A percentile compares a stretch with the other conserved stretches of the same genome.
Evolutionary conservation across 1,140 invertebrate species (phyloP).

Genomic region (Dryas iulia): DNA sequence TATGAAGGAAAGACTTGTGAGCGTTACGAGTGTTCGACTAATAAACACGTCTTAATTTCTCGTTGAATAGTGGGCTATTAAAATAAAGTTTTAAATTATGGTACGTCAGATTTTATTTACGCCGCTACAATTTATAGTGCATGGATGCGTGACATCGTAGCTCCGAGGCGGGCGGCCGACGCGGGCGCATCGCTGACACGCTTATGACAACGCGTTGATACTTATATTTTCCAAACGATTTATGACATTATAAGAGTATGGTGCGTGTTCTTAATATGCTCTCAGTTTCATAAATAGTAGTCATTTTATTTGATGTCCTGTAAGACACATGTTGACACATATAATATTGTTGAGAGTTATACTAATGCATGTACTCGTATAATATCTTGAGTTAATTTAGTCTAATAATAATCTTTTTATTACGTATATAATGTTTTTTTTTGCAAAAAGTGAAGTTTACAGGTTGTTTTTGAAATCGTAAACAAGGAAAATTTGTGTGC

Average conservation of each 20-base stretch:
- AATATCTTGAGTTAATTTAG: slow-evolving; percentile 58
- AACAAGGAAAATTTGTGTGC: background rate
- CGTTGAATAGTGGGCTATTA: slow-evolving; percentile 74
- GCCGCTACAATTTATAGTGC: slow-evolving; percentile 70
- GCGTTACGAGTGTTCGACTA: slow-evolving; percentile 67
- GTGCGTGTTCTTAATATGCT: slow-evolving; percentile 69
- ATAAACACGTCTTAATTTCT: slow-evolving; percentile 79
- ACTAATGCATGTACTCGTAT: background rate
- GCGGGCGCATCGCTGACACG: slow-evolving; percentile 51
- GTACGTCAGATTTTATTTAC: slow-evolving; percentile 76
- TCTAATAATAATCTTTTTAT: slow-evolving; percentile 13
- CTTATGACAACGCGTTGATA: slow-evolving; percentile 72
- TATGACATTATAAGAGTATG: slow-evolving; percentile 75
- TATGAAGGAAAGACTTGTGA: slow-evolving; percentile 70
- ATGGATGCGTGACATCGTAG: slow-evolving; percentile 51
- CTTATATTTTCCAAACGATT: slow-evolving; percentile 80
- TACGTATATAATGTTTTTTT: background rate
- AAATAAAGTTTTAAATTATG: slow-evolving; percentile 78
- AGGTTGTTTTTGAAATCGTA: background rate
- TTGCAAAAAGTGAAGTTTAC: background rate
- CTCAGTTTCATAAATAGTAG: slow-evolving; percentile 75
- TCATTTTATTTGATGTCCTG: slow-evolving; percentile 78
- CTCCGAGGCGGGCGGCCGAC: slow-evolving; percentile 32
- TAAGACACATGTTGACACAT: slow-evolving; percentile 71
- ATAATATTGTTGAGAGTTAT: slow-evolving; percentile 54